Base-by-base conservation (phyloP, 1,140 invertebrate genomes). In the Cotesia vestalis region DNA sequence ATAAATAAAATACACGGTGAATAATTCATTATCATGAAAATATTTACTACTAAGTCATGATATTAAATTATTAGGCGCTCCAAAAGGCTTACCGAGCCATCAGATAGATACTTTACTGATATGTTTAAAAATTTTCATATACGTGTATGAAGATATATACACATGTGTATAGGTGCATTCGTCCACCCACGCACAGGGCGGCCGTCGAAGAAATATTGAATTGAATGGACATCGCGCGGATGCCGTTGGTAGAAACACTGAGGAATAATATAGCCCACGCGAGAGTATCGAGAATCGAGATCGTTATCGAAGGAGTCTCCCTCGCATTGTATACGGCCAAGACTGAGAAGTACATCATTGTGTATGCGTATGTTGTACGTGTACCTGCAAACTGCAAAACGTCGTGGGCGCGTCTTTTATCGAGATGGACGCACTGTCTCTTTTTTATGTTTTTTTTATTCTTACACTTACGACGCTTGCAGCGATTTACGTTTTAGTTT, bases 221-320 rank as follows among this genome's bases (percentile, higher is more conserved):
- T 72, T 72, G 64, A 72, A 72, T 72, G 71, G 64, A 66, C 64
- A 59, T 68, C 34, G 40, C 34, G 36, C 14, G 5, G 36, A 40
- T 34, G 35, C 17, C 9, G 57, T 59, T 59, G 57, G 40, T 40
- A 34, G 66, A 11, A 12, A n/a, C 40, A 46, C 40, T 6, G 40
- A 46, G 40, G 11, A 46, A 46, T 46, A 46, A 46, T 46, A 46
- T 46, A 72, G 69, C 69, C 70, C 69, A 72, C 68, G 73, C 74
- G 68, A 68, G 60, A n/a, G 68, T 66, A 74, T 68, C 66, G 34
- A 62, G 46, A 17, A 67, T 73, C 69, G 55, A 73, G 76, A 78
- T 76, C 61, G 64, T 76, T 76, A 74, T 78, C 75, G 69, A 53
- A 64, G 40, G 59, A 75, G 66, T 61, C 61, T 74, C 71, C 61